Evolutionary conservation across 2,888 invertebrate genomes (phyloP).

Genomic region (Acrocyrtus sp.): DNA sequence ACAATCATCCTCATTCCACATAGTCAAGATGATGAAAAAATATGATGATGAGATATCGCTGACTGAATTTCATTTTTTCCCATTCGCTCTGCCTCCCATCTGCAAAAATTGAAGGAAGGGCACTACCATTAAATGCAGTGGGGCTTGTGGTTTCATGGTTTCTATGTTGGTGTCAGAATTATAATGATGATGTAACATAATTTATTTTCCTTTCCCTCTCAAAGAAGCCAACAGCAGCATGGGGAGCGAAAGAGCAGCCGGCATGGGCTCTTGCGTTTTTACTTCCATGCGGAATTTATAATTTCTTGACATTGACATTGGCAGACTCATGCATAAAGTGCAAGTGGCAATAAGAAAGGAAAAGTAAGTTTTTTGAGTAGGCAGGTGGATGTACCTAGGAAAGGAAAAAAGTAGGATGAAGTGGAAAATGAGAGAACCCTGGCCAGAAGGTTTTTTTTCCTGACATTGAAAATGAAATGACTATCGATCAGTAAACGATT

Average conservation of each 20-base stretch:
- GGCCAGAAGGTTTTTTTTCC: too few relatives aligned
- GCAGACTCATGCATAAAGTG: not conserved
- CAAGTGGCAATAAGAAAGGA: not conserved
- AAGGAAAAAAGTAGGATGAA: slow-evolving; percentile 12
- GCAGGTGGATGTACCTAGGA: slow-evolving; percentile 1
- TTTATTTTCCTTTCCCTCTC: too few relatives aligned
- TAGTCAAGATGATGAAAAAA: slow-evolving; percentile 1
- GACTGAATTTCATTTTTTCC: slow-evolving; percentile 5
- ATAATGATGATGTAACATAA: too few relatives aligned
- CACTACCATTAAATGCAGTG: too few relatives aligned
- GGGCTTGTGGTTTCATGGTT: too few relatives aligned
- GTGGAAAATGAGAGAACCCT: too few relatives aligned
- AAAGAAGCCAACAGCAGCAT: too few relatives aligned
- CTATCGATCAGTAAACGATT: too few relatives aligned
- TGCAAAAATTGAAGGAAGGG: slow-evolving; percentile 3
- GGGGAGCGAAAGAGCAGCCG: slow-evolving; percentile 24
- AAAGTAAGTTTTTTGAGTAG: not conserved
- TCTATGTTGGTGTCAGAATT: too few relatives aligned
- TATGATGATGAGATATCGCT: slow-evolving; percentile 32
- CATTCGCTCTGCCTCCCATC: not conserved
- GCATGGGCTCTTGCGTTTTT: too few relatives aligned
- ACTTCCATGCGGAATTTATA: slow-evolving; percentile 23
- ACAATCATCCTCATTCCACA: not conserved
- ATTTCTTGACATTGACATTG: slow-evolving; percentile 39
- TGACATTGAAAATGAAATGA: too few relatives aligned